A percentile compares a stretch with the other conserved stretches of the same genome.
These are phyloP conservation scores for Acleris laterana DNA, from an alignment of 2,888 invertebrate species.

Conservation along the genomic window DNA sequence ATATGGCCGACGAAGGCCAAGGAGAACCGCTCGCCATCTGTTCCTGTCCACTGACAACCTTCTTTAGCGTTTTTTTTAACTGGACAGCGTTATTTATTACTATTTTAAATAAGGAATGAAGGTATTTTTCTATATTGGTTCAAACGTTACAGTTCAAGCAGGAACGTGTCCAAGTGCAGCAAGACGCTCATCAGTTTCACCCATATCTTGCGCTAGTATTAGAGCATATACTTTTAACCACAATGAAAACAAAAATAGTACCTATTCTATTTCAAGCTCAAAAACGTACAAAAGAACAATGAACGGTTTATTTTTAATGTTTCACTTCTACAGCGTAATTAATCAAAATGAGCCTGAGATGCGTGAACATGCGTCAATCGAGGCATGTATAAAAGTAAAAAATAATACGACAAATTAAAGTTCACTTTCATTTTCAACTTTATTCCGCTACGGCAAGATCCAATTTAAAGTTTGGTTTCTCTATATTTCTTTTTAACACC, in stretches of 20 bases:
- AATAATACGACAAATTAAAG: background rate
- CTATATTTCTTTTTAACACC: background rate
- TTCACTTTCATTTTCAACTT: background rate
- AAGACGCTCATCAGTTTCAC: too few relatives aligned
- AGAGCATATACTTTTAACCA: too few relatives aligned
- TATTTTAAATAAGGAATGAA: conserved; percentile 8
- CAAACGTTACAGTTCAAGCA: too few relatives aligned
- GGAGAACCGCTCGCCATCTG: conserved; percentile 68
- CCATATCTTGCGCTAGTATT: too few relatives aligned
- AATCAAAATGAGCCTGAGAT: conserved; percentile 25
- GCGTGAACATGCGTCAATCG: conserved; percentile 30
- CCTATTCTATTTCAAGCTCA: too few relatives aligned
- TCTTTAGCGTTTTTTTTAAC: conserved; percentile 23
- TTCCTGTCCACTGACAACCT: conserved; percentile 41
- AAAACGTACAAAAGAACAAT: background rate
- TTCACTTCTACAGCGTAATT: conserved; percentile 3
- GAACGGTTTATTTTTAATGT: background rate
- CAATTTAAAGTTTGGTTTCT: background rate
- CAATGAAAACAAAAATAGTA: too few relatives aligned
- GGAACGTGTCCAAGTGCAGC: too few relatives aligned
- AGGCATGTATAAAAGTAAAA: conserved; percentile 7
- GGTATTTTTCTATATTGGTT: too few relatives aligned
- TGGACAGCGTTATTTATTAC: background rate
- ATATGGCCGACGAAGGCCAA: conserved; percentile 61
- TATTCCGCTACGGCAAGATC: background rate